Percentiles rank a stretch among this genome's conserved stretches.
Conservation (phyloP, 2,888 invertebrate genomes). For the Acanthopleura granulata region DNA sequence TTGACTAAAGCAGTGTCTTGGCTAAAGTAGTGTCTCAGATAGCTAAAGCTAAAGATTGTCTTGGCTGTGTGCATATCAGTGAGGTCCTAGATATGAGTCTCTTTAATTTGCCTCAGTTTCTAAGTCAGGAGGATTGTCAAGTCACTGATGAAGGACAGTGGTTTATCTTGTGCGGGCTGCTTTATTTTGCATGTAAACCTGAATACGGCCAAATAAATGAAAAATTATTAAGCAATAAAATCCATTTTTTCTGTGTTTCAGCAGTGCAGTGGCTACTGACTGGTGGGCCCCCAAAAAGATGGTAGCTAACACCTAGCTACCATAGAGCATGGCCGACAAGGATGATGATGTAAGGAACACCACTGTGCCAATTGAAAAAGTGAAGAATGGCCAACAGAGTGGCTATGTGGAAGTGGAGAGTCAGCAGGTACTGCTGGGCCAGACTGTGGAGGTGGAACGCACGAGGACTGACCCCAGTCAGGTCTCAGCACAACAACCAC, state of each 20-base stretch:
- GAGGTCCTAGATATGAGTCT: too few species aligned
- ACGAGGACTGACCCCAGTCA: not conserved
- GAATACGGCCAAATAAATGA: too few species aligned
- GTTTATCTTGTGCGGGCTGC: too few species aligned
- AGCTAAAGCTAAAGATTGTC: too few species aligned
- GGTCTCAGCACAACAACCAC: not conserved
- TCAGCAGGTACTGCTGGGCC: not conserved
- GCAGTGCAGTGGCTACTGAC: not conserved
- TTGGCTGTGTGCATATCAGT: too few species aligned
- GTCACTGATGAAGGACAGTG: too few species aligned
- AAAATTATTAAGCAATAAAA: too few species aligned
- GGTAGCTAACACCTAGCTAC: slow-evolving; percentile 6
- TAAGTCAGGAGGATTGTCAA: too few species aligned
- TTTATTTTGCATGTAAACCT: too few species aligned
- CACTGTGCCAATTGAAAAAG: not conserved
- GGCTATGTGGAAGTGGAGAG: not conserved
- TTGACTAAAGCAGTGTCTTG: too few species aligned
- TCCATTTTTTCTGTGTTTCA: not conserved
- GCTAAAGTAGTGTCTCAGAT: too few species aligned
- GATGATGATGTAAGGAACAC: not conserved
- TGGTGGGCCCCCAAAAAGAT: not conserved
- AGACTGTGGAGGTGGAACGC: not conserved
- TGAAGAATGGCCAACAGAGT: not conserved
- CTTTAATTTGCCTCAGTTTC: too few species aligned
- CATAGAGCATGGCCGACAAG: slow-evolving; percentile 1